Base-by-base conservation (phyloP, 2,113 vertebrate species). In the Puffinus mauretanicus region DNA sequence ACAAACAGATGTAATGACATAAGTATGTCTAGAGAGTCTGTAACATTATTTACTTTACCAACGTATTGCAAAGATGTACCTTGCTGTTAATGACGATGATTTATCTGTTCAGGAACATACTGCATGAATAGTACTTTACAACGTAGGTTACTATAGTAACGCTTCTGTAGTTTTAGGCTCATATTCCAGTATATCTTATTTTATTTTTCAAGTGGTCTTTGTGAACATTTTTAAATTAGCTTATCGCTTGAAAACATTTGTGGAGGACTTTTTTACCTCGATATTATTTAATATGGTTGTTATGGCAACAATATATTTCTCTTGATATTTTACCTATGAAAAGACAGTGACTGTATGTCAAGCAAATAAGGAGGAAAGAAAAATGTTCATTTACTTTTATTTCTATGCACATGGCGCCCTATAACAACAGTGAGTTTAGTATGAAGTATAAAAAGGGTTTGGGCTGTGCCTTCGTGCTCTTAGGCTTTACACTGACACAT, bases 191-290 rank as follows among this genome's bases (percentile, higher is more conserved):
- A 94, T 86, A 88, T 70, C 76, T 93, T 93, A 83, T 54, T 93
- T 95, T 94, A 91, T 94, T 52, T 95, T 96, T 94, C 78, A 55
- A 72, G 92, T 92, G 78, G 46, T 96, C 66, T 79, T 76, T 65
- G 75, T 94, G 90, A 96, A 83, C 44, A 80, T 94, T 94, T 94
- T 96, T 88, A 97, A 97, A 96, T 95, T 81, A 97, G 91, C 79
- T 98, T 98, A 97, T 97, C 83, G 2, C 85, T 98, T 96, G 83
- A 95, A 97, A 98, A 97, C 81, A 96, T 95, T 94, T 82, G 89
- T 93, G 67, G 78, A 76, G 24, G 89, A 85, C 52, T 57, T 83
- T 80, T 96, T 89, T 90, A 90, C 78, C 82, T 89, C 86, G 93
- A 15, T 95, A 82, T 91, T 93, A 96, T 97, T 97, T 97, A 91